Base-by-base conservation (phyloP, 2,888 invertebrate species). In the Orchesella flavescens region DNA sequence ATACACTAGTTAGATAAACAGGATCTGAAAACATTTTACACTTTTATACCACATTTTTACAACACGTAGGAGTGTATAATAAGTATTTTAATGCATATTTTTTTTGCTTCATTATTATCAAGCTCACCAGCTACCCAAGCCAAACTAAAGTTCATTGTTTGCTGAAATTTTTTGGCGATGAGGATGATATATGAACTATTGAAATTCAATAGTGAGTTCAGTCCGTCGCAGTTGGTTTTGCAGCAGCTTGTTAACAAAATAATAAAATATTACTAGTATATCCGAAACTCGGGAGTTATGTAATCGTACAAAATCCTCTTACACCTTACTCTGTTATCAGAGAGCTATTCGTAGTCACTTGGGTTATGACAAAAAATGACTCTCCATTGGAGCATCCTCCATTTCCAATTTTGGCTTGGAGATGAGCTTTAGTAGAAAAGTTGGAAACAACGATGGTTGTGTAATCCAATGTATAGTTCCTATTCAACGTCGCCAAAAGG, bases 51-150 rank as follows among this genome's bases (percentile, higher is more conserved):
- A 80, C 12, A 76, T 65, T 65, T 15, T 19, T 65, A 15, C 12
- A 21, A 15, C n/a, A n/a, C n/a, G n/a, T n/a, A n/a, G 79, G 72
- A 1, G 72, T 72, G 23, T 79, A 72, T 71, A n/a, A 12, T 13
- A 57, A 57, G n/a, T n/a, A 57, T 57, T 61, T n/a, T n/a, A n/a
- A 7, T n/a, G n/a, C 23, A 10, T 65, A 34, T 34, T 34, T 34
- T 7, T 34, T 34, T 34, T 7, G 34, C 34, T 34, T 34, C 34
- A n/a, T n/a, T n/a, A n/a, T n/a, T n/a, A n/a, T n/a, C n/a, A n/a
- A n/a, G n/a, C n/a, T n/a, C 7, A 66, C 66, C 66, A 17, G 69
- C 53, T 1, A 49, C 24, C 69, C 69, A 69, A 23, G 10, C 5
- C 1, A 69, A 19, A 23, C 21, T 53, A 23, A 69, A 69, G 10